These are phyloP conservation scores for Agrochola litura DNA, from an alignment of 2,888 invertebrate species.

Conservation along the genomic window DNA sequence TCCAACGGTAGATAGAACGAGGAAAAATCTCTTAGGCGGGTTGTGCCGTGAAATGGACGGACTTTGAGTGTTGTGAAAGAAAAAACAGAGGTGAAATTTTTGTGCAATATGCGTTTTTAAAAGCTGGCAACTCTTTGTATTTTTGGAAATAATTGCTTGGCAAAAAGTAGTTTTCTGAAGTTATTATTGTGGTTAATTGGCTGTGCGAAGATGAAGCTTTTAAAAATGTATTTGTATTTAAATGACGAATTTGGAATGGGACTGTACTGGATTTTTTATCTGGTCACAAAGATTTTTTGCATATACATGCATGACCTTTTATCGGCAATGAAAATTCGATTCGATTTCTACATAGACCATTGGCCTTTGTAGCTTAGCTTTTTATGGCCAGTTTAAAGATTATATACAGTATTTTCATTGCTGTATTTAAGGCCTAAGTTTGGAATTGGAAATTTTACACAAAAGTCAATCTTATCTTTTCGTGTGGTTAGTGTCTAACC, in stretches of 20 bases:
- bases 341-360: neutral
- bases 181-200: neutral
- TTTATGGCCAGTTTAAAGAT: constrained; percentile 1
- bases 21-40: constrained; percentile 76
- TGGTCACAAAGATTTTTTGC: constrained; percentile 20
- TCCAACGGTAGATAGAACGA: constrained; percentile 81
- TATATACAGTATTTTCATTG: constrained; percentile 16
- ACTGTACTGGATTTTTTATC: constrained; percentile 36
- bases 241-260: constrained; percentile 38
- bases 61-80: constrained; percentile 54
- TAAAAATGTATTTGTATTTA: constrained; percentile 44
- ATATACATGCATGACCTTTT: constrained; percentile 11
- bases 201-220: constrained; percentile 21
- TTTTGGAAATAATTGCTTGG: constrained; percentile 14
- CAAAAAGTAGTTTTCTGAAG: neutral
- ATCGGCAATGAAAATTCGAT: constrained; percentile 18
- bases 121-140: neutral
- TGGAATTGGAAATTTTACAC: constrained; percentile 17
- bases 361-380: neutral
- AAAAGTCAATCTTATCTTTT: neutral
- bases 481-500: too few relatives aligned
- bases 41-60: constrained; percentile 75
- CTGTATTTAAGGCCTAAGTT: constrained; percentile 1
- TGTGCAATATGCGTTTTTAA: constrained; percentile 42
- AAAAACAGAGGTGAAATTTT: neutral